A percentile compares a stretch with the other conserved stretches of the same genome.
Evolutionary conservation across 2,113 vertebrate genomes (phyloP).

Genomic region (Carlito syrichta): DNA sequence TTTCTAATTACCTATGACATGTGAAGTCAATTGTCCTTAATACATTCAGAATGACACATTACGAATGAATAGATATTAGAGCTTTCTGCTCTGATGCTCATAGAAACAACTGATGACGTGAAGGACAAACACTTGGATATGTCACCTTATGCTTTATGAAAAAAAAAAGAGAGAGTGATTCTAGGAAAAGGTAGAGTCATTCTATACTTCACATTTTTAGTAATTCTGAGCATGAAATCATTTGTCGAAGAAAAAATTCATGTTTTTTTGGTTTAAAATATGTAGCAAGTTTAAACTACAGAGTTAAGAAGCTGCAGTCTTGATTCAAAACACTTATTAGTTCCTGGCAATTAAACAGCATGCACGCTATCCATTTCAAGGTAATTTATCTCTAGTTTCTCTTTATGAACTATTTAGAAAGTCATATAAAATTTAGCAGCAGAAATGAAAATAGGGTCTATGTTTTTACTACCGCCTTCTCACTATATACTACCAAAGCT

Average conservation of each 20-base stretch:
- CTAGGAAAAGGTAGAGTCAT: conserved; percentile 74
- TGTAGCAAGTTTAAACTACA: conserved; percentile 63
- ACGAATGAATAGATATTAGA: conserved; percentile 89
- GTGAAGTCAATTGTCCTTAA: conserved; percentile 97
- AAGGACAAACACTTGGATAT: conserved; percentile 88
- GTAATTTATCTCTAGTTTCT: conserved; percentile 54
- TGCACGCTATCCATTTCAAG: conserved; percentile 11
- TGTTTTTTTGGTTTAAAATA: conserved; percentile 71
- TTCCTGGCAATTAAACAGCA: conserved; percentile 68
- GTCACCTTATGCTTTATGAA: conserved; percentile 85
- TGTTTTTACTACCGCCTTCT: background rate
- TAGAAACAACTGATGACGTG: conserved; percentile 84
- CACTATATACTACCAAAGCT: background rate
- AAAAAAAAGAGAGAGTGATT: conserved; percentile 74
- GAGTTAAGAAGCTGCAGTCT: conserved; percentile 66
- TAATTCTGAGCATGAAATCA: conserved; percentile 68
- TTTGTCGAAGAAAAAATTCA: conserved; percentile 71
- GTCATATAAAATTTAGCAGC: conserved; percentile 6
- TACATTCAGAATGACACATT: conserved; percentile 91
- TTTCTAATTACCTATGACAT: conserved; percentile 94
- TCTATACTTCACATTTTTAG: conserved; percentile 57
- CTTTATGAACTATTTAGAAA: conserved; percentile 52
- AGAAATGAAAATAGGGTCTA: conserved; percentile 40
- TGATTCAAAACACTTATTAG: conserved; percentile 62
- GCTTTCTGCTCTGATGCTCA: conserved; percentile 91